Conservation (phyloP, 2,888 invertebrate genomes). For the Aspidiotus destructor region DNA sequence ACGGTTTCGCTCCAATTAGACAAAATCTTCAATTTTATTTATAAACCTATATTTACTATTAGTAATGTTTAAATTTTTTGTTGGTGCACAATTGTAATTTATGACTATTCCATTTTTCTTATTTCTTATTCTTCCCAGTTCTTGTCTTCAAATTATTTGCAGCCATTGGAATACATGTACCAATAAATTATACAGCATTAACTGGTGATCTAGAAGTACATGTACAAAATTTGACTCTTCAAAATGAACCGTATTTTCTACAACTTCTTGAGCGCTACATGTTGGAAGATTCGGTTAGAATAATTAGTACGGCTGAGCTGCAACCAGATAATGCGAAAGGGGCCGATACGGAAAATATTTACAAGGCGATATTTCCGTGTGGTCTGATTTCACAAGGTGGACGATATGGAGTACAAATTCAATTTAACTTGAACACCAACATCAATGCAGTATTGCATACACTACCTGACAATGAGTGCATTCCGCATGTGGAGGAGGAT, state of each 20-base stretch:
- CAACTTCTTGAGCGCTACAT: constrained; percentile 40
- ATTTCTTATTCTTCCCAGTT: not conserved
- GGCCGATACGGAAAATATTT: constrained; percentile 15
- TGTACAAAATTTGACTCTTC: constrained; percentile 35
- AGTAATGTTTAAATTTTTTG: no score
- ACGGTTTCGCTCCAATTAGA: no score
- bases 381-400: constrained; percentile 66
- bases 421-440: constrained; percentile 12
- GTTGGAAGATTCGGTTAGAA: constrained; percentile 41
- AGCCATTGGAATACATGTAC: constrained; percentile 43
- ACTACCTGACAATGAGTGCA: not conserved
- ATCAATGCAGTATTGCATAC: constrained; percentile 17
- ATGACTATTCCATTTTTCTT: no score
- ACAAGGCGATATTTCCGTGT: constrained; percentile 47
- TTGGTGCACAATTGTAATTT: no score
- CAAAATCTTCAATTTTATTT: no score
- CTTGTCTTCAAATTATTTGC: not conserved
- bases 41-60: no score
- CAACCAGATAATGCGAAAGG: constrained; percentile 12
- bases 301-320: constrained; percentile 23
- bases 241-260: constrained; percentile 30
- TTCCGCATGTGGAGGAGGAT: no score
- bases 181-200: constrained; percentile 64
- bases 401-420: constrained; percentile 49
- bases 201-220: constrained; percentile 68